Evolutionary conservation across 1,140 invertebrate genomes (phyloP).

Genomic region (Chironomus tepperi): DNA sequence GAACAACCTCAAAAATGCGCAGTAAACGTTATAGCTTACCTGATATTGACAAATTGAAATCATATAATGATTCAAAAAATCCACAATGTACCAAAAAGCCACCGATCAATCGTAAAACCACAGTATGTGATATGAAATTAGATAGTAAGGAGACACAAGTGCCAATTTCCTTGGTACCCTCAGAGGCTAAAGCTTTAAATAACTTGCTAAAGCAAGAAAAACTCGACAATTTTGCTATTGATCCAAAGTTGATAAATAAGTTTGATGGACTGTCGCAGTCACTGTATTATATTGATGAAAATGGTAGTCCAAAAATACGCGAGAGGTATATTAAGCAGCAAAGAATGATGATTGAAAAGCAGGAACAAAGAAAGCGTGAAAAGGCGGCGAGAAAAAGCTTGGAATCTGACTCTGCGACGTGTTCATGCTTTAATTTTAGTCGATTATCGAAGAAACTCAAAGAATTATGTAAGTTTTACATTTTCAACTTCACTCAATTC

Average conservation of each 20-base stretch:
- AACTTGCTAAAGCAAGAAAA: not conserved
- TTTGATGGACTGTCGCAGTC: slow-evolving; percentile 39
- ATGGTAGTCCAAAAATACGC: slow-evolving; percentile 37
- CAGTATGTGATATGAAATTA: slow-evolving; percentile 11
- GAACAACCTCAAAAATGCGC: slow-evolving; percentile 5
- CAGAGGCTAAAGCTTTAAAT: not conserved
- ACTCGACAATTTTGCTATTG: slow-evolving; percentile 34
- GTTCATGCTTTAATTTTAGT: slow-evolving; percentile 15
- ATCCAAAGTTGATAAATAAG: slow-evolving; percentile 38
- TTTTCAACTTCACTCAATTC: not conserved
- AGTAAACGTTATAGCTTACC: slow-evolving; percentile 11
- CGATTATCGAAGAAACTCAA: slow-evolving; percentile 17
- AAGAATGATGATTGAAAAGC: slow-evolving; percentile 32
- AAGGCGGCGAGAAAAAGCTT: slow-evolving; percentile 32
- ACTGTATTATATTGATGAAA: slow-evolving; percentile 40
- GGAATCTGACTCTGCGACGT: not conserved
- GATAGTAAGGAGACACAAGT: not conserved
- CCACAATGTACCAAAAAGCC: not conserved
- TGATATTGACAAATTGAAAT: slow-evolving; percentile 17
- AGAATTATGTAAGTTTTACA: slow-evolving; percentile 15
- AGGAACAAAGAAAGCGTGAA: slow-evolving; percentile 30
- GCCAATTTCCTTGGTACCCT: not conserved
- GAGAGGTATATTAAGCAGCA: slow-evolving; percentile 38
- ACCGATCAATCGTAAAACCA: not conserved
- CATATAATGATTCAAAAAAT: not conserved